These are phyloP conservation scores for Melanotus villosus DNA, from an alignment of 2,888 invertebrate genomes.

Conservation along the genomic window DNA sequence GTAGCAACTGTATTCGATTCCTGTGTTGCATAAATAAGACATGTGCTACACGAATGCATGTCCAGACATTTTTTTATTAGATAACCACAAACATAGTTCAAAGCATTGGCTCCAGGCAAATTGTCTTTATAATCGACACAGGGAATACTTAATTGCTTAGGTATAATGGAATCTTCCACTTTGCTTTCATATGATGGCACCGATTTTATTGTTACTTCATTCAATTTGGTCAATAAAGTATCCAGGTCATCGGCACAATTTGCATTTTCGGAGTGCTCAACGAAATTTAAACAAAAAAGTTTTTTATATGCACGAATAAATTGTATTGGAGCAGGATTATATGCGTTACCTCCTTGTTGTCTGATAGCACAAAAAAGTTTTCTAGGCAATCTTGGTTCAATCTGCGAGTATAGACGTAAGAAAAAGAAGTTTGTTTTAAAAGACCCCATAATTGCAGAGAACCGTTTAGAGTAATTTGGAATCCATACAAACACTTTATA, in stretches of 20 bases:
- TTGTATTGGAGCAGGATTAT: constrained; percentile 36
- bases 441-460: constrained; percentile 47
- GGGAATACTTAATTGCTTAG: not conserved
- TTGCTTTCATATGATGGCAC: no score
- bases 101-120: constrained; percentile 11
- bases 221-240: not conserved
- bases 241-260: constrained; percentile 13
- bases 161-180: no score
- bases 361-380: constrained; percentile 50
- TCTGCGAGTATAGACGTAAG: constrained; percentile 49
- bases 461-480: constrained; percentile 48
- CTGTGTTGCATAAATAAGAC: not conserved
- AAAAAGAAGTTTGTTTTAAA: constrained; percentile 39
- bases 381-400: constrained; percentile 53
- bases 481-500: constrained; percentile 43
- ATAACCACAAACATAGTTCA: constrained; percentile 13
- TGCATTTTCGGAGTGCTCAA: not conserved
- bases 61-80: constrained; percentile 12
- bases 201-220: no score
- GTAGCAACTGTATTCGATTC: not conserved
- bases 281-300: constrained; percentile 11
- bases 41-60: not conserved
- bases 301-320: constrained; percentile 32
- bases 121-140: constrained; percentile 7
- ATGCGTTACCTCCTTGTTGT: constrained; percentile 30